Conservation (phyloP, 2,797 vertebrate species). For the Sebastes iracundus region DNA sequence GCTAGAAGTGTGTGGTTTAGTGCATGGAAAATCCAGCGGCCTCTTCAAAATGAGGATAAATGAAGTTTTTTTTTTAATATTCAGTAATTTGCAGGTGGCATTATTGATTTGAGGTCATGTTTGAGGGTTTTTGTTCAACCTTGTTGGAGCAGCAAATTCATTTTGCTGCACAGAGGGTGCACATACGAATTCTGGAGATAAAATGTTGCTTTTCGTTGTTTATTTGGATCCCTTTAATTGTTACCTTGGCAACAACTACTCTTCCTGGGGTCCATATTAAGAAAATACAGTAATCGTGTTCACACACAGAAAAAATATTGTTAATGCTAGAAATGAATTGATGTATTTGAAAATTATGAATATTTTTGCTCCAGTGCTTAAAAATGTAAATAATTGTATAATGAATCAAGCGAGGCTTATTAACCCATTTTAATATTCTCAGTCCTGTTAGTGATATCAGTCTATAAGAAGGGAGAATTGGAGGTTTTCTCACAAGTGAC, state of each 20-base stretch:
- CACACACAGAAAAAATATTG: not conserved
- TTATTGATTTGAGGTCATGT: not conserved
- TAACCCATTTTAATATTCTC: not conserved
- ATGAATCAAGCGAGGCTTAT: not conserved
- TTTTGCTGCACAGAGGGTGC: not conserved
- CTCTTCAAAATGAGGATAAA: not conserved
- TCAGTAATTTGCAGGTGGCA: not conserved
- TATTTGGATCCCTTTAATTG: not conserved
- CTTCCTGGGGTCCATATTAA: not conserved
- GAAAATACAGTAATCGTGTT: not conserved
- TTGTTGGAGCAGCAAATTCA: not conserved
- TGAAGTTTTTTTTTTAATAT: not conserved
- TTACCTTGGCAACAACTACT: not conserved
- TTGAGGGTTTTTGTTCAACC: not conserved
- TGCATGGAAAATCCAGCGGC: slow-evolving; percentile 19
- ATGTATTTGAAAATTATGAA: not conserved
- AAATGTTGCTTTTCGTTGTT: not conserved
- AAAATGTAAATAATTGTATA: not conserved
- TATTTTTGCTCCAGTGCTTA: not conserved
- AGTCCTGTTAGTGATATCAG: not conserved
- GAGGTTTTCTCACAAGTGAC: not conserved
- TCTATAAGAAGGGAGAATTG: fast-evolving
- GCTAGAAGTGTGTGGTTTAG: slow-evolving; percentile 17
- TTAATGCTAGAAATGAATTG: not conserved
- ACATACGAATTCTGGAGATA: not conserved